Evolutionary conservation across 2,113 vertebrate genomes (phyloP).

Genomic region (Leuciscus idus): DNA sequence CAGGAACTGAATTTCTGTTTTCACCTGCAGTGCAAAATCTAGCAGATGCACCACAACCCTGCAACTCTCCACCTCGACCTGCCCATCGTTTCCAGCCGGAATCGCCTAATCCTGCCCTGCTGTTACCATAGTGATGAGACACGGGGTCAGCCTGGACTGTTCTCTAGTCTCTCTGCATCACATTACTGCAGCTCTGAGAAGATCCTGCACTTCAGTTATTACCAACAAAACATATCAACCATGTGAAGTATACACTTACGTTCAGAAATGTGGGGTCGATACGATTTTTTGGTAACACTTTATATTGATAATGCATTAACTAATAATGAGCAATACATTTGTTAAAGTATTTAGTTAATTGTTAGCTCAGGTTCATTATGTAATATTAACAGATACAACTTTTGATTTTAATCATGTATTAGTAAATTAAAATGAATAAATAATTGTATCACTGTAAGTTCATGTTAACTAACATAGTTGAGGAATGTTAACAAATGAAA

Average conservation of each 20-base stretch:
- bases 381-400: too few species aligned
- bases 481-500: too few species aligned
- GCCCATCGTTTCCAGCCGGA: too few species aligned
- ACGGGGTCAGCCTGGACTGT: not conserved
- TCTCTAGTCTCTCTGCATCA: conserved; percentile 1
- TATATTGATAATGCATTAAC: too few species aligned
- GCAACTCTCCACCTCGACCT: not conserved
- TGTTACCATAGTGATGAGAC: conserved; percentile 21
- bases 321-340: too few species aligned
- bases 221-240: not conserved
- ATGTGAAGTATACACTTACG: not conserved
- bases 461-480: too few species aligned
- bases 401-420: too few species aligned
- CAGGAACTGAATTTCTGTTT: not conserved
- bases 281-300: not conserved
- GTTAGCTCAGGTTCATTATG: too few species aligned
- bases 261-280: not conserved
- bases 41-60: not conserved
- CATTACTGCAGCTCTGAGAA: not conserved
- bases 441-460: too few species aligned
- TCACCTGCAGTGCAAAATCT: not conserved
- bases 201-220: not conserved
- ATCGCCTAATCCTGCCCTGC: not conserved
- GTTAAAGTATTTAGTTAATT: too few species aligned
- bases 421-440: too few species aligned